A percentile compares a stretch with the other conserved stretches of the same genome.
These are phyloP conservation scores for Oligia latruncula DNA, from an alignment of 2,888 invertebrate genomes.

Conservation along the genomic window DNA sequence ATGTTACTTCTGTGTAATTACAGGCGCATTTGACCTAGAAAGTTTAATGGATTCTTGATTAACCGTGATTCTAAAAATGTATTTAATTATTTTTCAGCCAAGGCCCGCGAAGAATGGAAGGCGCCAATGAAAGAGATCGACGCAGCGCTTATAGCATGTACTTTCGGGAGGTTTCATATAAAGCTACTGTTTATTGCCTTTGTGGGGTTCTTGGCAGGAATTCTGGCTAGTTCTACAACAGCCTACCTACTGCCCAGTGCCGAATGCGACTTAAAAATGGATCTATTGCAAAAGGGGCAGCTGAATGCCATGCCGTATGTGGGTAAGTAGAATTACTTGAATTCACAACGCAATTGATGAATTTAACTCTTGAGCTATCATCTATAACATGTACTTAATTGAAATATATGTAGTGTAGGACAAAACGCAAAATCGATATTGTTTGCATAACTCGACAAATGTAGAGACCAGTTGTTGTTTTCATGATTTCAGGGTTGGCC, in stretches of 20 bases:
- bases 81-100: slow-evolving; percentile 65
- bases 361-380: not conserved
- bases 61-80: not conserved
- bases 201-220: slow-evolving; percentile 72
- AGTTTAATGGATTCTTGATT: not conserved
- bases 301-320: slow-evolving; percentile 81
- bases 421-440: not conserved
- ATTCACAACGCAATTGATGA: not conserved
- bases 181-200: slow-evolving; percentile 73
- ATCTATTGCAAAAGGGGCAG: slow-evolving; percentile 79
- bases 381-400: not conserved
- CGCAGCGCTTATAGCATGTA: slow-evolving; percentile 77
- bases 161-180: slow-evolving; percentile 79
- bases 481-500: not conserved
- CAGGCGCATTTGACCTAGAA: slow-evolving; percentile 18
- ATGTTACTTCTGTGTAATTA: slow-evolving; percentile 17
- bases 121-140: slow-evolving; percentile 81
- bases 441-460: not conserved
- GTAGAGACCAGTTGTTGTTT: not conserved
- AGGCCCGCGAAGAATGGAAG: slow-evolving; percentile 63
- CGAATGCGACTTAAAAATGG: slow-evolving; percentile 83
- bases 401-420: not conserved
- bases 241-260: slow-evolving; percentile 80
- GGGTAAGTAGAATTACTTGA: slow-evolving; percentile 71
- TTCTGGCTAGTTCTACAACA: slow-evolving; percentile 74